A percentile compares a stretch with the other conserved stretches of the same genome.
These are phyloP conservation scores for Melipona bicolor DNA, from an alignment of 2,888 invertebrate genomes.

Conservation along the genomic window DNA sequence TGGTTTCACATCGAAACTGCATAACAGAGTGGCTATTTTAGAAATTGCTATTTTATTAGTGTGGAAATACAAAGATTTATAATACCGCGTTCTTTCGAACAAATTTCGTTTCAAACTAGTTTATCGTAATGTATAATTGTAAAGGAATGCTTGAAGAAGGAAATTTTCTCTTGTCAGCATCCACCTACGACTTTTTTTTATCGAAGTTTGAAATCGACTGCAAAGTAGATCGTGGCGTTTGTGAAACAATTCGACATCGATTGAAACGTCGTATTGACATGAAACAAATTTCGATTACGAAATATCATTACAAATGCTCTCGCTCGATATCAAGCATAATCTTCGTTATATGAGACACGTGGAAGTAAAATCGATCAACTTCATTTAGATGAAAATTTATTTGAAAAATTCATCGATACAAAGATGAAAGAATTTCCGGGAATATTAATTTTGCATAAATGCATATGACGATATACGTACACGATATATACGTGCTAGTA, in stretches of 20 bases:
- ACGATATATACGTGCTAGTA: neutral
- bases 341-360: neutral
- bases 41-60: no score
- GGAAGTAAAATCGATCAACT: neutral
- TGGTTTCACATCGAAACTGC: no score
- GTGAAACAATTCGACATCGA: neutral
- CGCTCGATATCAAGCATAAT: neutral
- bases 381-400: neutral
- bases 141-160: neutral
- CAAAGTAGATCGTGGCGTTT: neutral
- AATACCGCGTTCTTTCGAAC: no score
- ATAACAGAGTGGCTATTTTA: no score
- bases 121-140: neutral
- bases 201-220: neutral
- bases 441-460: neutral
- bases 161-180: neutral
- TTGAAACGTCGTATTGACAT: neutral
- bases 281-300: neutral
- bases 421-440: neutral
- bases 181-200: neutral
- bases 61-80: no score
- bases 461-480: neutral
- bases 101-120: neutral
- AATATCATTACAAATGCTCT: neutral
- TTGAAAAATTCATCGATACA: neutral